Evolutionary conservation across 53 echinoderm and acorn worm genomes (phyloP).

Genomic region (Echinarachnius parma): DNA sequence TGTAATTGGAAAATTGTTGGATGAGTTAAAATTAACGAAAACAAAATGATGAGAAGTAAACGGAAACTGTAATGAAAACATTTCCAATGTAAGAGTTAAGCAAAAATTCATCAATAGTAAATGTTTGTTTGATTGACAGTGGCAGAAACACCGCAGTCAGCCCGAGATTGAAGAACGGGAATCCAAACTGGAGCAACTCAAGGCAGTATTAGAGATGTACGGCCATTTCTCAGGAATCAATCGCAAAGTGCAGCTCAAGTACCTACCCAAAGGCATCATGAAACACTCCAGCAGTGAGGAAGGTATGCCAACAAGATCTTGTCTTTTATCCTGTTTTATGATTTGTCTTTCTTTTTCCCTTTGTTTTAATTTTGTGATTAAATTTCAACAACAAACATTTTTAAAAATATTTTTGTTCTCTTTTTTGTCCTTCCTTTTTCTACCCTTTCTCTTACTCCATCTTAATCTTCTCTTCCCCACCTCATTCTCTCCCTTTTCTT

Average conservation of each 20-base stretch:
- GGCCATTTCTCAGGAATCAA: constrained; percentile 99
- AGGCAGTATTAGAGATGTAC: constrained; percentile 96
- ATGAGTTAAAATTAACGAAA: too few relatives aligned
- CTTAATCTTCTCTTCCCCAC: background rate
- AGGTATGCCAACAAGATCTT: constrained; percentile 75
- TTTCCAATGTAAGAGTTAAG: too few relatives aligned
- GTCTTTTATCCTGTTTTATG: too few relatives aligned
- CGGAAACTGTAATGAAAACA: too few relatives aligned
- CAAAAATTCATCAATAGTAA: too few relatives aligned
- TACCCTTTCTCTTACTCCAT: background rate
- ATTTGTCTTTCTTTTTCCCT: too few relatives aligned
- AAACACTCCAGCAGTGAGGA: constrained; percentile 98
- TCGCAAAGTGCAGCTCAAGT: constrained; percentile 93
- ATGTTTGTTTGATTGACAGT: background rate
- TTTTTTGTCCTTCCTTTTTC: background rate
- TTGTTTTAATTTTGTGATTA: background rate
- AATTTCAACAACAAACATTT: background rate
- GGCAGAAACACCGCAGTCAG: constrained; percentile 68
- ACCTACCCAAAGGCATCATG: constrained; percentile 71
- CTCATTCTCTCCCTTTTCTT: too few relatives aligned
- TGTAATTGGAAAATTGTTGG: too few relatives aligned
- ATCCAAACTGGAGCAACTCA: constrained; percentile 89
- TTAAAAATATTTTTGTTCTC: background rate
- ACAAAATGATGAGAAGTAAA: too few relatives aligned
- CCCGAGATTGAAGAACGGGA: constrained; percentile 89